Conservation (phyloP, 2,888 invertebrate genomes). For the Polietes domitor region DNA sequence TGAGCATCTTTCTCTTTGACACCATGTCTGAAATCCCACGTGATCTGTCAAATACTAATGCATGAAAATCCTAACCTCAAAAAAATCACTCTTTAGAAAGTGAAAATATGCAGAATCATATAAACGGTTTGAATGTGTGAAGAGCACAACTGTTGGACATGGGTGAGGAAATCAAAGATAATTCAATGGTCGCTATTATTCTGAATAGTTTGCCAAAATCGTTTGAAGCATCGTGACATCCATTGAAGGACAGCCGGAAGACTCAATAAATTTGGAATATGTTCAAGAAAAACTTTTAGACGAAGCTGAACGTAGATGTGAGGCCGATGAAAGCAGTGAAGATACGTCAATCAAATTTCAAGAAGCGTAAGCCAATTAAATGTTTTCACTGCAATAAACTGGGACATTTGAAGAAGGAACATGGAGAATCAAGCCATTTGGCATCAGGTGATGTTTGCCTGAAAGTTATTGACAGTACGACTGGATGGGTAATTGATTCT, state of each 20-base stretch:
- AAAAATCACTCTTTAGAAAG: too few relatives aligned
- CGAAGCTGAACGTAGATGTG: conserved; percentile 7
- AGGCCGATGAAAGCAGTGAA: conserved; percentile 1
- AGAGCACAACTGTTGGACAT: neutral
- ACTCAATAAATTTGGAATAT: conserved; percentile 18
- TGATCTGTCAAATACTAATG: too few relatives aligned
- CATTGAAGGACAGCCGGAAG: conserved; percentile 31
- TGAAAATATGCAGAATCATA: too few relatives aligned
- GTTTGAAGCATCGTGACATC: conserved; percentile 6
- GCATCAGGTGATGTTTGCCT: too few relatives aligned
- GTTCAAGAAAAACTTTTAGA: neutral
- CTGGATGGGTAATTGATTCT: too few relatives aligned
- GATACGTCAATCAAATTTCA: neutral
- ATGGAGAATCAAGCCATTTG: neutral
- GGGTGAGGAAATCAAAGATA: conserved; percentile 19
- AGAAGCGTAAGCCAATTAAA: neutral
- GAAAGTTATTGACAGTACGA: too few relatives aligned
- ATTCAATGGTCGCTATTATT: neutral
- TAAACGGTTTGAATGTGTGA: too few relatives aligned
- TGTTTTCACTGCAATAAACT: conserved; percentile 33
- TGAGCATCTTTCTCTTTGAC: too few relatives aligned
- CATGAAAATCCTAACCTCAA: too few relatives aligned
- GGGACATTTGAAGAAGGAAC: conserved; percentile 9
- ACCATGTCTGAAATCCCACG: too few relatives aligned
- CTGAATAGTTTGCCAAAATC: conserved; percentile 18